Conservation (phyloP, 2,797 vertebrate species). For the Diglossa cyanea region DNA sequence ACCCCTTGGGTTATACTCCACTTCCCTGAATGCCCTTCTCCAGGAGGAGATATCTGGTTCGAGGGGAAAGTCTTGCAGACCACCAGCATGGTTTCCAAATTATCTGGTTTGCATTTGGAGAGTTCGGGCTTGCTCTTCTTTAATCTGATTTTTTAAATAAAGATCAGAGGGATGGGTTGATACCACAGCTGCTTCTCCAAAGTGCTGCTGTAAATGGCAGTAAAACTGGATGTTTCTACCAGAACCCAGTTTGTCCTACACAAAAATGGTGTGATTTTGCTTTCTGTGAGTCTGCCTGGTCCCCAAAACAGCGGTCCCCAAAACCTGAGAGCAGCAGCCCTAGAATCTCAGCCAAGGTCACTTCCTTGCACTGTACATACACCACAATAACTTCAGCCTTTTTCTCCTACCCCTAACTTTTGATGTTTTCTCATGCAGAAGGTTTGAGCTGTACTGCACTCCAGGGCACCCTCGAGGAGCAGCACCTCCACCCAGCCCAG, state of each 20-base stretch:
- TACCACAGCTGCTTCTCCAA: background rate
- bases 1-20: background rate
- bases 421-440: background rate
- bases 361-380: background rate
- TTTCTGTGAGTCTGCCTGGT: background rate
- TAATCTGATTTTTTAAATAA: background rate
- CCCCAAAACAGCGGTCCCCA: background rate
- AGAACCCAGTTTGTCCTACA: background rate
- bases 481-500: background rate
- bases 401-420: background rate
- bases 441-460: background rate
- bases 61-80: background rate
- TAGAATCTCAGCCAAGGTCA: background rate
- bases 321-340: background rate
- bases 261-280: background rate
- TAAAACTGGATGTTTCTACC: background rate
- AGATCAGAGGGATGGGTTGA: background rate
- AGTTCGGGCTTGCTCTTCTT: background rate
- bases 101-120: background rate
- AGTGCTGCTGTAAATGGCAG: background rate
- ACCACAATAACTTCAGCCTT: background rate
- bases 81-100: background rate
- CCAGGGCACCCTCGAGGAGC: background rate
- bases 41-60: background rate
- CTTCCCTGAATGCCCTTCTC: background rate